Percentiles rank a stretch among this genome's conserved stretches.
phyloP scores from a whole-genome alignment of 2,797 vertebrate genomes.

The Gorsachius magnificus region DNA sequence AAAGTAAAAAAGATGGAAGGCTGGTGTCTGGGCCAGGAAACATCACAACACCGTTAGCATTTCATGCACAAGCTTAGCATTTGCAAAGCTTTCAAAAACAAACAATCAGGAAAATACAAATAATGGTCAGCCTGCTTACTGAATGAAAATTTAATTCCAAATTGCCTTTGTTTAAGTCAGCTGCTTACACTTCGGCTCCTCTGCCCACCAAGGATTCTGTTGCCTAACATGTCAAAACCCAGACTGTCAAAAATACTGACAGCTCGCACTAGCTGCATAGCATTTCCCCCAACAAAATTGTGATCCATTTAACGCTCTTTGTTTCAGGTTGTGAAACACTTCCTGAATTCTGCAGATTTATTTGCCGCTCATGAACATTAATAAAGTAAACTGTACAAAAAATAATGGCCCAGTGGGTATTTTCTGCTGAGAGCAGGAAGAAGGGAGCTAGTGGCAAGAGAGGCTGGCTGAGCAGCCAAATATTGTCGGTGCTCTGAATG shows the following conservation, averaged over 20 bases:
- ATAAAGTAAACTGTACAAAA: neutral
- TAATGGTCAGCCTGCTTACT: neutral
- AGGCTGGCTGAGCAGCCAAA: neutral
- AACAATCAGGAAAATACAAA: conserved; percentile 26
- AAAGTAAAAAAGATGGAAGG: conserved; percentile 14
- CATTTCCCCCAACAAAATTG: neutral
- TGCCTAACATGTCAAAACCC: neutral
- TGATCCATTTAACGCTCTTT: neutral
- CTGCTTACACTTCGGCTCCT: neutral
- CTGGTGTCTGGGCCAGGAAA: neutral
- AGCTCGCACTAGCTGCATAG: neutral
- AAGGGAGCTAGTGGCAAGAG: neutral
- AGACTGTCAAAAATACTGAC: neutral
- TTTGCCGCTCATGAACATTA: neutral
- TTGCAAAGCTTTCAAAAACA: conserved; percentile 46
- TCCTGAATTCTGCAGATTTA: neutral
- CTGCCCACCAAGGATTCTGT: neutral
- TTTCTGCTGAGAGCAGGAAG: neutral
- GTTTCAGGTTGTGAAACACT: neutral
- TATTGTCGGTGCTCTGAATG: neutral
- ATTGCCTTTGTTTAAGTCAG: conserved; percentile 23
- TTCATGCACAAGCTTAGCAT: neutral
- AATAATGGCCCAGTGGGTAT: neutral
- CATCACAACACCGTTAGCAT: neutral
- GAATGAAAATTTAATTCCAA: conserved; percentile 22